Conservation (phyloP, 2,797 vertebrate species). For the Myotis vivesi region DNA sequence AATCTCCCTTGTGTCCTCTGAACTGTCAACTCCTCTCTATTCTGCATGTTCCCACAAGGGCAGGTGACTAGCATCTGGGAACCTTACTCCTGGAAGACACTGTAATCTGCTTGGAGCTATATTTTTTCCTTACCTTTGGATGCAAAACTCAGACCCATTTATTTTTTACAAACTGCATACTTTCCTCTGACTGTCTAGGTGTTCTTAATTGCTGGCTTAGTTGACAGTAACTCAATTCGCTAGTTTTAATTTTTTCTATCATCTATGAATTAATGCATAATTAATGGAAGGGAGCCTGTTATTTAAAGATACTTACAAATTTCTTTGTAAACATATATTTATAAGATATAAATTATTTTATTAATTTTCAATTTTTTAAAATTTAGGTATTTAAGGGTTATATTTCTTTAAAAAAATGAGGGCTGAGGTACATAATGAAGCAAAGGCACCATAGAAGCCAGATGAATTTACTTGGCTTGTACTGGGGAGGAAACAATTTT, state of each 20-base stretch:
- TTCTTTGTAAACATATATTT: conserved; percentile 26
- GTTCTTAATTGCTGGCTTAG: conserved; percentile 42
- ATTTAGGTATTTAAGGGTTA: neutral
- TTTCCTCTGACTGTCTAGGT: neutral
- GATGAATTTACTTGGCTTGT: neutral
- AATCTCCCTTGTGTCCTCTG: neutral
- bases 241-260: conserved; percentile 54
- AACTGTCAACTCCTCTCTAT: neutral
- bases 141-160: neutral
- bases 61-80: neutral
- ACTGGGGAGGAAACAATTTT: neutral
- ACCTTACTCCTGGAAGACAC: neutral
- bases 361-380: neutral
- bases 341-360: conserved; percentile 5
- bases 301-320: conserved; percentile 28
- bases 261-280: conserved; percentile 52
- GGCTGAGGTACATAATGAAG: neutral
- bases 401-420: neutral
- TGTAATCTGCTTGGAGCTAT: neutral
- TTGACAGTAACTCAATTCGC: conserved; percentile 5
- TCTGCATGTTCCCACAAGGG: neutral
- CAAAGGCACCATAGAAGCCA: neutral
- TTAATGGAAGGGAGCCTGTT: conserved; percentile 40
- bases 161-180: neutral
- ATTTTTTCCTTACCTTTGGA: neutral